Evolutionary conservation across 1,140 invertebrate genomes (phyloP), one percentile per base, ranked within the genome.

Genomic region (Drosophila elegans): DNA sequence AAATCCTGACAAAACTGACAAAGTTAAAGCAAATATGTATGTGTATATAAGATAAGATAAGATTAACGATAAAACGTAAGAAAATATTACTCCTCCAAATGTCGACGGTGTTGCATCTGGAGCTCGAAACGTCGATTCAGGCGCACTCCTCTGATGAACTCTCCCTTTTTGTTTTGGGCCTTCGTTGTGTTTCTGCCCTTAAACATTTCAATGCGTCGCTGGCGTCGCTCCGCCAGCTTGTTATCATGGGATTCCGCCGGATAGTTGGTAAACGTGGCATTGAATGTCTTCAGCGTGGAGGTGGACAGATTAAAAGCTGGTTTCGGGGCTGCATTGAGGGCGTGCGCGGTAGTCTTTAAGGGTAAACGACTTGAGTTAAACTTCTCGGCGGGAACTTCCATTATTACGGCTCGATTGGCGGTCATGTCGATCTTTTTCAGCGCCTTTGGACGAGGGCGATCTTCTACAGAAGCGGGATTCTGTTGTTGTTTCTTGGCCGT

Each of bases 51-150:
- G 38, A 11, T 16, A 44, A 36, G 53, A 29, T 3, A 44, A 5
- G 51, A 64, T 10, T 34, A 51, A 64, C 16, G 3, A 27, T 12
- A 13, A 7, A 54, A 63, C 13, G 34, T 42, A 25, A 29, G 42
- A 29, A n/a, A 21, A 9, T 10, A 71, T 52, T 88, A 44, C n/a
- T 83, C 59, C 11, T 83, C 78, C 44, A 88, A 48, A 16, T 89
- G 75, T 16, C 91, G 93, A 16, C 93, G 93, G 45, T 91, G 76
- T 45, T 93, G 91, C 95, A 95, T 95, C 78, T 95, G 94, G 32
- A 95, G 74, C 57, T 95, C 94, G 71, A 95, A 95, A n/a, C 95
- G 92, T 32, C 95, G 93, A 92, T 95, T 95, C 1, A 94, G 94
- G 11, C 95, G 92, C 0, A 95, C 94, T 3, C 94, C 95, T 29